phyloP scores from a whole-genome alignment of 2,113 vertebrate species.

The Oxyura jamaicensis region DNA sequence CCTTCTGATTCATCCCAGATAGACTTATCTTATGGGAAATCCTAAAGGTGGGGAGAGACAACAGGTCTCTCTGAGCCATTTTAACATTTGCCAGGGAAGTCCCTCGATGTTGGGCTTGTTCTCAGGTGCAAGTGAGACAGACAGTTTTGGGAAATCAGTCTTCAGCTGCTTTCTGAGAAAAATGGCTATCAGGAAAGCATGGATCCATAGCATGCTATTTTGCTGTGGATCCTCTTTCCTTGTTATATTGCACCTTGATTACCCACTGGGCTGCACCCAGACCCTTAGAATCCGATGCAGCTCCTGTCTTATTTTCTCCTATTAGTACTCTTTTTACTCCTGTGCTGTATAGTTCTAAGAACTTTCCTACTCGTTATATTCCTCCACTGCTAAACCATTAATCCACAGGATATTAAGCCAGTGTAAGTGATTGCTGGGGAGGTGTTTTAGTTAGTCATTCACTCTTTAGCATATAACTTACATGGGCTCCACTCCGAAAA shows the following conservation, averaged over 20 bases:
- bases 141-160: not conserved
- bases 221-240: not conserved
- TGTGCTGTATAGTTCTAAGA: not conserved
- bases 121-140: not conserved
- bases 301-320: not conserved
- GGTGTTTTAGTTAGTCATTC: not conserved
- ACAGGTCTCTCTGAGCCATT: not conserved
- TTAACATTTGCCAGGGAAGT: not conserved
- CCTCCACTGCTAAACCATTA: not conserved
- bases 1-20: not conserved
- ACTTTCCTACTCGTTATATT: not conserved
- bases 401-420: not conserved
- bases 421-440: not conserved
- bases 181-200: not conserved
- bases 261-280: not conserved
- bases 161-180: not conserved
- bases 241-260: not conserved
- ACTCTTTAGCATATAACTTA: not conserved
- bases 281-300: fast-evolving
- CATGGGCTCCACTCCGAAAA: not conserved
- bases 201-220: not conserved
- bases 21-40: not conserved
- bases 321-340: not conserved
- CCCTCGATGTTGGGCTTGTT: not conserved
- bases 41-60: not conserved